Evolutionary conservation across 2,888 invertebrate genomes (phyloP).

Genomic region (Drosophila subquinaria): DNA sequence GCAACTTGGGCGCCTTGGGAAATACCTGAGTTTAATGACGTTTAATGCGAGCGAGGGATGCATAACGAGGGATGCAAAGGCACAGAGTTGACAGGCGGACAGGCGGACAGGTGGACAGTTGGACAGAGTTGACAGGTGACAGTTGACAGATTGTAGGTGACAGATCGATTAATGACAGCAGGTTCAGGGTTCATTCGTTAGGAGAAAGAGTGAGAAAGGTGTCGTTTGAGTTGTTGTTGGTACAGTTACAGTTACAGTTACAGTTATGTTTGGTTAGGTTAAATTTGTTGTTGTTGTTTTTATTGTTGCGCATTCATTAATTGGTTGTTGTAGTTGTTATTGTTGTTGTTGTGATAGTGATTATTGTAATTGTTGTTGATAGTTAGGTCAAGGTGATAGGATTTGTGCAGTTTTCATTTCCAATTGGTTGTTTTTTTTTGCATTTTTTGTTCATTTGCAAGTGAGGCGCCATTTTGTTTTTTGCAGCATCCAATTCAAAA

Average conservation of each 20-base stretch:
- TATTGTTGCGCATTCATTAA: slow-evolving; percentile 61
- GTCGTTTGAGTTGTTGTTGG: slow-evolving; percentile 14
- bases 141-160: slow-evolving; percentile 25
- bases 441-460: slow-evolving; percentile 21
- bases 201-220: slow-evolving; percentile 51
- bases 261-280: slow-evolving; percentile 34
- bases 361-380: slow-evolving; percentile 30
- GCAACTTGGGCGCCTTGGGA: slow-evolving; percentile 90
- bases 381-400: slow-evolving; percentile 24
- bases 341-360: slow-evolving; percentile 22
- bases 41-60: slow-evolving; percentile 61
- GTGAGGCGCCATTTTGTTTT: slow-evolving; percentile 33
- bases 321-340: slow-evolving; percentile 35
- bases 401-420: slow-evolving; percentile 44
- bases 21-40: slow-evolving; percentile 86
- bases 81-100: slow-evolving; percentile 15
- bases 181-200: slow-evolving; percentile 34
- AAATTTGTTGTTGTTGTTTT: slow-evolving; percentile 35
- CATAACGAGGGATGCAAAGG: slow-evolving; percentile 45
- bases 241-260: slow-evolving; percentile 40
- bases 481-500: slow-evolving; percentile 48
- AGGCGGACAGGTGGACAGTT: slow-evolving; percentile 20
- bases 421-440: slow-evolving; percentile 40
- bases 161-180: slow-evolving; percentile 35
- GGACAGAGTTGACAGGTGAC: no score